Percentiles rank a stretch among this genome's conserved stretches.
Conservation (phyloP, 2,888 invertebrate genomes). For the Dascillus cervinus region DNA sequence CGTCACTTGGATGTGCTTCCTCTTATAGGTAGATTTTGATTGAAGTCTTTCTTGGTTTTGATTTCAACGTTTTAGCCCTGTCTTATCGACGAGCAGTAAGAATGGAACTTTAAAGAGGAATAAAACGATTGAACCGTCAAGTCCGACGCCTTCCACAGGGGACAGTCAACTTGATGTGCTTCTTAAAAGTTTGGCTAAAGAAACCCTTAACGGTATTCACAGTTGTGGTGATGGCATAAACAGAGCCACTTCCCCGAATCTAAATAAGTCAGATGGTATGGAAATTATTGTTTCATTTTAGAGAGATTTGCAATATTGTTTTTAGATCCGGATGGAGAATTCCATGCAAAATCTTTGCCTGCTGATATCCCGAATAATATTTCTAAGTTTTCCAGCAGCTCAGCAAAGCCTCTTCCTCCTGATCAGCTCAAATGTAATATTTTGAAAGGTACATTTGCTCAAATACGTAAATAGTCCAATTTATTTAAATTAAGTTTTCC, state of each 20-base stretch:
- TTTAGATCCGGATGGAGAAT: conserved; percentile 28
- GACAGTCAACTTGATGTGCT: conserved; percentile 62
- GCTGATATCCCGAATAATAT: conserved; percentile 40
- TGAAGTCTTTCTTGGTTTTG: not conserved
- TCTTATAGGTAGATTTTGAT: conserved; percentile 39
- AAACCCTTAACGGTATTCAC: conserved; percentile 50
- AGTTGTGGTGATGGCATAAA: conserved; percentile 46
- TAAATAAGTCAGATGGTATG: conserved; percentile 43
- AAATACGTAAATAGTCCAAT: conserved; percentile 7
- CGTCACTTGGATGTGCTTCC: conserved; percentile 40
- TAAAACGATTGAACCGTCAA: conserved; percentile 17
- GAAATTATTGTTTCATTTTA: conserved; percentile 1
- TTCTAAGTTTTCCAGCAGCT: conserved; percentile 27
- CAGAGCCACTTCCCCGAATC: conserved; percentile 46
- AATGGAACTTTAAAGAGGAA: conserved; percentile 37
- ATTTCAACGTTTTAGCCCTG: conserved; percentile 36
- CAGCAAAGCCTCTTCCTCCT: conserved; percentile 66
- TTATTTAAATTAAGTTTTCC: conserved; percentile 44
- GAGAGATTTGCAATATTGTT: conserved; percentile 6
- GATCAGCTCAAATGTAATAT: conserved; percentile 93
- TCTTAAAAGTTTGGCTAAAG: conserved; percentile 68
- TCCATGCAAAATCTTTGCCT: conserved; percentile 31
- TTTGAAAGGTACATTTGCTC: conserved; percentile 63
- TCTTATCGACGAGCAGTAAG: conserved; percentile 38
- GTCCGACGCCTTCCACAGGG: conserved; percentile 35